Percentiles rank a stretch among this genome's conserved stretches.
Conservation (phyloP, 2,888 invertebrate species). For the Drosophila meridiana region DNA sequence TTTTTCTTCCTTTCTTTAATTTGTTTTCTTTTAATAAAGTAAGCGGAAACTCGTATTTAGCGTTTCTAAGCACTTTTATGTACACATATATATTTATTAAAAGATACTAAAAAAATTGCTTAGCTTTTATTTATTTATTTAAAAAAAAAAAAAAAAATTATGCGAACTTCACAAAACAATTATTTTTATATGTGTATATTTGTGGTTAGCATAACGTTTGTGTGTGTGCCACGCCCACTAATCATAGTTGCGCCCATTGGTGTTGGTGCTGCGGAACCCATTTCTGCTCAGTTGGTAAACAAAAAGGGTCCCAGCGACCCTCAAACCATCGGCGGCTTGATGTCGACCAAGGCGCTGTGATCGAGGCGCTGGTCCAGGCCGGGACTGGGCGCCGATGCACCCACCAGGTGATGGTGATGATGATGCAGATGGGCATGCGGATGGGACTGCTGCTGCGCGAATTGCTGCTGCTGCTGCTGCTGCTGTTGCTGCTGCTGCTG, state of each 20-base stretch:
- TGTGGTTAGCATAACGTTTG: constrained; percentile 3
- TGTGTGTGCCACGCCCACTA: constrained; percentile 14
- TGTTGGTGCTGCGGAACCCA: constrained; percentile 48
- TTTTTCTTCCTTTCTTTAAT: background rate
- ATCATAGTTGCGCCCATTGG: constrained; percentile 9
- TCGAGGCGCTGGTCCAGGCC: constrained; percentile 86
- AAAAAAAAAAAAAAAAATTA: constrained; percentile 9
- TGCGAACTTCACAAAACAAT: constrained; percentile 12
- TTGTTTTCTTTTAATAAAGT: constrained; percentile 13
- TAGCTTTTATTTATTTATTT: constrained; percentile 11
- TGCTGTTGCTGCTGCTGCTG: constrained; percentile 42
- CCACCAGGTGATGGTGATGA: constrained; percentile 80
- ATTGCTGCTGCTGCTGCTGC: constrained; percentile 66
- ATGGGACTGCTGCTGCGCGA: constrained; percentile 71
- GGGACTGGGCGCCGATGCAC: constrained; percentile 86
- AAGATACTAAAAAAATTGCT: constrained; percentile 16
- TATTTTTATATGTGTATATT: background rate
- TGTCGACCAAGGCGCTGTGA: constrained; percentile 87
- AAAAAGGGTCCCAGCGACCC: constrained; percentile 89
- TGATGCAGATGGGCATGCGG: constrained; percentile 81
- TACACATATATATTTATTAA: constrained; percentile 36
- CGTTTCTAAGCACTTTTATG: constrained; percentile 28
- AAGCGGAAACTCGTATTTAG: constrained; percentile 20
- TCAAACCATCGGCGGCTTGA: constrained; percentile 88
- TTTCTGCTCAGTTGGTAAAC: constrained; percentile 81